These are phyloP conservation scores for Antennarius maculatus DNA, from an alignment of 2,797 vertebrate species.

Conservation along the genomic window DNA sequence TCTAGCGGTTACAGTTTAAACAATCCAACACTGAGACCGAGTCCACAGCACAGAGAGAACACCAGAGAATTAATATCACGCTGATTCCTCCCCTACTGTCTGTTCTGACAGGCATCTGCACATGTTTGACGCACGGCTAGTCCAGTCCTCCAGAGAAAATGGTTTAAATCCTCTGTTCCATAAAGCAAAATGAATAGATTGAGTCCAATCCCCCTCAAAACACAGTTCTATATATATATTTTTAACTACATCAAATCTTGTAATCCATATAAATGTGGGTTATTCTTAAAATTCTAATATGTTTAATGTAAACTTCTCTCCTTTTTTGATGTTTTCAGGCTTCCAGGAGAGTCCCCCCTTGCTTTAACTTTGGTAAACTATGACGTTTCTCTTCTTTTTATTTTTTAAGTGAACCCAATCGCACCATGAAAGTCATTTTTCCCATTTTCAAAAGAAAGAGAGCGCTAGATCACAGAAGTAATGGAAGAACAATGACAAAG, in stretches of 20 bases:
- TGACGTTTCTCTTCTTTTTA: slow-evolving; percentile 26
- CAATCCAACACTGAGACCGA: slow-evolving; percentile 67
- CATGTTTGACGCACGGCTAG: too few species aligned
- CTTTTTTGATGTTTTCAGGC: not conserved
- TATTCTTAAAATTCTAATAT: too few species aligned
- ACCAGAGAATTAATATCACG: not conserved
- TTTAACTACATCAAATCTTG: not conserved
- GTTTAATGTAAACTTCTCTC: too few species aligned
- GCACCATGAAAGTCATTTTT: slow-evolving; percentile 45
- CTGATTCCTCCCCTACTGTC: not conserved
- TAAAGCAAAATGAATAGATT: too few species aligned
- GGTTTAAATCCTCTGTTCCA: not conserved
- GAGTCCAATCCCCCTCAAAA: too few species aligned
- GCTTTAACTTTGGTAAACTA: slow-evolving; percentile 17
- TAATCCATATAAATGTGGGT: not conserved
- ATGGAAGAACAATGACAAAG: slow-evolving; percentile 38
- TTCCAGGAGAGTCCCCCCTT: not conserved
- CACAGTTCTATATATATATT: too few species aligned
- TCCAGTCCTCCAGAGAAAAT: too few species aligned
- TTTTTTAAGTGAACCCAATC: slow-evolving; percentile 4
- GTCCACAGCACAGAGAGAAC: slow-evolving; percentile 29
- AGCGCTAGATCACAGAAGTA: slow-evolving; percentile 41
- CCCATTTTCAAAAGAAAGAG: slow-evolving; percentile 50
- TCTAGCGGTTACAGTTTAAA: slow-evolving; percentile 84
- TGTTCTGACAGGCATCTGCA: not conserved